phyloP scores from a whole-genome alignment of 2,888 invertebrate species.

The Taenaris catops region DNA sequence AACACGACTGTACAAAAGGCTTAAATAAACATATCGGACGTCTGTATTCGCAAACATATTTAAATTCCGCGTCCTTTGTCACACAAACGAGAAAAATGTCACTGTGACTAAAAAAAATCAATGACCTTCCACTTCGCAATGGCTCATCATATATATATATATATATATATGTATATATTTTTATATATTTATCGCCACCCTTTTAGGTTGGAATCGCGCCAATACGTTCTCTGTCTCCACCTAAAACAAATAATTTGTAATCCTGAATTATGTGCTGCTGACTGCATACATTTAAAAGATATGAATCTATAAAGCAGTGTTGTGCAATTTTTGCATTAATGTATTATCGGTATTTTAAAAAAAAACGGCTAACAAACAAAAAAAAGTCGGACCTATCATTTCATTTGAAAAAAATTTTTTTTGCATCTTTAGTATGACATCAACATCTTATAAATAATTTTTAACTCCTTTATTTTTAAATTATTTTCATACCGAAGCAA shows the following conservation, averaged over 20 bases:
- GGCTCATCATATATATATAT: slow-evolving; percentile 59
- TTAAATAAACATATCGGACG: slow-evolving; percentile 50
- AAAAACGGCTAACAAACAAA: too few relatives aligned
- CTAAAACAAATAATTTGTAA: slow-evolving; percentile 80
- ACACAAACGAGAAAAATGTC: slow-evolving; percentile 57
- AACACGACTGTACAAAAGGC: slow-evolving; percentile 41
- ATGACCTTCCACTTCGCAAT: slow-evolving; percentile 52
- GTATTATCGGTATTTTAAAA: slow-evolving; percentile 35
- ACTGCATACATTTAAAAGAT: slow-evolving; percentile 79
- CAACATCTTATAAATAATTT: too few relatives aligned
- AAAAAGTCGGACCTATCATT: too few relatives aligned
- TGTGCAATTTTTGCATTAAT: slow-evolving; percentile 29
- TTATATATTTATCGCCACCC: slow-evolving; percentile 69
- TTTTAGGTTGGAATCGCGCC: slow-evolving; percentile 74
- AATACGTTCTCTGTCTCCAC: slow-evolving; percentile 71
- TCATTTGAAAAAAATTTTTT: too few relatives aligned
- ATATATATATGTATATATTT: too few relatives aligned
- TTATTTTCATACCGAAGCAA: too few relatives aligned
- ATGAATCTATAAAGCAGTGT: slow-evolving; percentile 71
- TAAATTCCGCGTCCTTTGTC: slow-evolving; percentile 55
- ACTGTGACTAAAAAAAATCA: slow-evolving; percentile 31
- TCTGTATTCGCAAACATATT: slow-evolving; percentile 51
- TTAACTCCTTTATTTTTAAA: too few relatives aligned
- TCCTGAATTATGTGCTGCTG: slow-evolving; percentile 77
- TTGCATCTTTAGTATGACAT: too few relatives aligned